Conservation (phyloP, 2,113 vertebrate genomes). For the Clarias magur region DNA sequence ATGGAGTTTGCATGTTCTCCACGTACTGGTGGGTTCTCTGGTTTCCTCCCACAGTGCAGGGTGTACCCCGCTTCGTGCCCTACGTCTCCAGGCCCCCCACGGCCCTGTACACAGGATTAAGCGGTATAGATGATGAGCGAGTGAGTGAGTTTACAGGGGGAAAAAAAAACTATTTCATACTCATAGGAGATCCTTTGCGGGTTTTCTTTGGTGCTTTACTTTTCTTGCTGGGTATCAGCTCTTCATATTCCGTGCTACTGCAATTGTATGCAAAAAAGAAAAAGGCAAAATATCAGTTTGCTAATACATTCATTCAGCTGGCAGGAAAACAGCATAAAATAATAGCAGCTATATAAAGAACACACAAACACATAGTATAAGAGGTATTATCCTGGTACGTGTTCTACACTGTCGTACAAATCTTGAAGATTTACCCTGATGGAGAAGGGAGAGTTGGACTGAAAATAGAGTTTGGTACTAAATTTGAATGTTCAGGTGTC, state of each 20-base stretch:
- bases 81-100: too few species aligned
- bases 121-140: too few species aligned
- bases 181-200: slow-evolving; percentile 67
- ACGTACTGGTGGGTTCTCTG: too few species aligned
- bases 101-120: too few species aligned
- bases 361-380: not conserved
- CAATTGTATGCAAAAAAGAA: not conserved
- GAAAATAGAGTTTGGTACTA: slow-evolving; percentile 5
- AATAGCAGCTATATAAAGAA: not conserved
- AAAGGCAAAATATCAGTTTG: not conserved
- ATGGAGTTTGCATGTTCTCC: too few species aligned
- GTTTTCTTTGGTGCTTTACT: slow-evolving; percentile 61
- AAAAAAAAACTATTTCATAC: slow-evolving; percentile 58
- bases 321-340: not conserved
- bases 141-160: too few species aligned
- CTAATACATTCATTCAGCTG: not conserved
- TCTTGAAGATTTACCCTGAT: slow-evolving; percentile 57
- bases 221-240: slow-evolving; percentile 58
- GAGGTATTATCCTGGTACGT: not conserved
- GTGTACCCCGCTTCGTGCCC: too few species aligned
- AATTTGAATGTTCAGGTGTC: not conserved
- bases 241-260: slow-evolving; percentile 45
- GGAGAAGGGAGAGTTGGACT: slow-evolving; percentile 1
- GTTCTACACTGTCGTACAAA: not conserved
- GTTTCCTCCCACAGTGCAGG: too few species aligned